phyloP scores from a whole-genome alignment of 2,888 invertebrate species.

The Campaea margaritaria region DNA sequence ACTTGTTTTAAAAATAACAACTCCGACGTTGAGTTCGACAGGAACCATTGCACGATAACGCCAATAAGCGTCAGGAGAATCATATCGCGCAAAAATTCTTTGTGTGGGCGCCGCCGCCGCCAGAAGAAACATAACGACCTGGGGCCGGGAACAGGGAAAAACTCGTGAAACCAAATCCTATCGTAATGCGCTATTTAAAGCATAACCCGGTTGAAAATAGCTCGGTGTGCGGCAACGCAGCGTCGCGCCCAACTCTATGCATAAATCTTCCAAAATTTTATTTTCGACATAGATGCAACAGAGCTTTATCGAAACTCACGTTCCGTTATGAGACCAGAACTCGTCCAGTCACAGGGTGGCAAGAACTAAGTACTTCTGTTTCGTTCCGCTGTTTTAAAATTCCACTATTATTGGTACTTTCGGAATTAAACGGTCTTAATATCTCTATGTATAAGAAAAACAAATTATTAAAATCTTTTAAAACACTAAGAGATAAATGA shows the following conservation, averaged over 20 bases:
- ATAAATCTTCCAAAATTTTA: conserved; percentile 83
- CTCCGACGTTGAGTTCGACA: conserved; percentile 42
- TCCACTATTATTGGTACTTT: background rate
- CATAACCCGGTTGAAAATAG: conserved; percentile 84
- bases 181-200: conserved; percentile 85
- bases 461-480: too few relatives aligned
- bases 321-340: conserved; percentile 7
- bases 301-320: conserved; percentile 56
- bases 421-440: too few relatives aligned
- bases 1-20: conserved; percentile 32
- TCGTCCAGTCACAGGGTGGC: background rate
- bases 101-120: conserved; percentile 73
- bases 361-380: background rate
- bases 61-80: conserved; percentile 67
- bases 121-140: conserved; percentile 66
- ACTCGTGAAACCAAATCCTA: conserved; percentile 85
- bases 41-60: conserved; percentile 47
- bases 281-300: conserved; percentile 77
- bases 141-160: conserved; percentile 80
- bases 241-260: conserved; percentile 77
- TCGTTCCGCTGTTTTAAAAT: background rate
- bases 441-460: too few relatives aligned
- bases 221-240: conserved; percentile 80
- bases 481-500: too few relatives aligned
- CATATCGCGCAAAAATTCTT: conserved; percentile 67